phyloP scores from a whole-genome alignment of 2,113 vertebrate species.

The Microcebus lehilahytsara region DNA sequence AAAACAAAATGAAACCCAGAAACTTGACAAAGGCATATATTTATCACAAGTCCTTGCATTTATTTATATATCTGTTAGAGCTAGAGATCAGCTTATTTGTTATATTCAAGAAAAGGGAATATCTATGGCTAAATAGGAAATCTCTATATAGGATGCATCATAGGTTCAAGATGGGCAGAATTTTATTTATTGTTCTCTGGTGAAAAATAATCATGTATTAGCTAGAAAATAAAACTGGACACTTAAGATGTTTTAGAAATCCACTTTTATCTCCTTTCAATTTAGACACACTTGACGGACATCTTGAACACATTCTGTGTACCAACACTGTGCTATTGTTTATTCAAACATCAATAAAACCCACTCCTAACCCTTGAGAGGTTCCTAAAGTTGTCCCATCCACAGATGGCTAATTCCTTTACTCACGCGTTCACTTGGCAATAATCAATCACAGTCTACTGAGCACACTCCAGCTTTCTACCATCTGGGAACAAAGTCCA shows the following conservation, averaged over 20 bases:
- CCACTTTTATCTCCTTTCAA: not conserved
- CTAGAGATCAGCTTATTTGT: not conserved
- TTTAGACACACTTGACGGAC: not conserved
- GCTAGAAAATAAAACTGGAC: not conserved
- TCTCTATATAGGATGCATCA: not conserved
- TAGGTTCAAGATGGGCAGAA: not conserved
- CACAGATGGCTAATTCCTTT: not conserved
- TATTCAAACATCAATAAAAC: not conserved
- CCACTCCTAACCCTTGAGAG: not conserved
- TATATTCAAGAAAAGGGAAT: not conserved
- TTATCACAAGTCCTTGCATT: not conserved
- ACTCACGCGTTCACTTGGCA: no score
- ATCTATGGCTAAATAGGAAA: not conserved
- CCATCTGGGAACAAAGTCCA: not conserved
- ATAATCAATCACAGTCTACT: accelerated
- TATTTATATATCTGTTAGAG: not conserved
- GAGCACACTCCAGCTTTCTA: not conserved
- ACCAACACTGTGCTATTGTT: not conserved
- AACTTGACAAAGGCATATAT: not conserved
- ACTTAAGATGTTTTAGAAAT: not conserved
- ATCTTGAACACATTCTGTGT: not conserved
- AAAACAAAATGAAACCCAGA: not conserved
- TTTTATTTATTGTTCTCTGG: not conserved
- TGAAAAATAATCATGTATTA: not conserved
- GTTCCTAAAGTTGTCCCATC: no score